Percentiles rank a stretch among this genome's conserved stretches.
These are phyloP conservation scores for Heliocidaris tuberculata DNA, from an alignment of 35 echinoderm and acorn worm species.

Conservation along the genomic window DNA sequence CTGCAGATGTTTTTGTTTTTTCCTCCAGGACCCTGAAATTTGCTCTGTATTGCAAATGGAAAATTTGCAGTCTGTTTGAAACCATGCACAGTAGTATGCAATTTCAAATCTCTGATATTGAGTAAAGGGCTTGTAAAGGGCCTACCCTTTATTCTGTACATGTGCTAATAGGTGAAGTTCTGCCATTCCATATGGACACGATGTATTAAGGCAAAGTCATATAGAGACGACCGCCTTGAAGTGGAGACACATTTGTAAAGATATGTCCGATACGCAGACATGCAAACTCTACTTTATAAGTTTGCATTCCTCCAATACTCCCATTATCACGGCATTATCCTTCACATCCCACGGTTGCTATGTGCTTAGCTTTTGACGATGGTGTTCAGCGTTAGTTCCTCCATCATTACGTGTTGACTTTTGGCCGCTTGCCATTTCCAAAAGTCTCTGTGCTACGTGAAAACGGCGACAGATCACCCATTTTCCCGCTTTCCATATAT, in stretches of 20 bases:
- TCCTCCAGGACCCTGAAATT: too few relatives aligned
- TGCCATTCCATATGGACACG: not conserved
- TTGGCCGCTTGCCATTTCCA: not conserved
- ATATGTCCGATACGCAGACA: not conserved
- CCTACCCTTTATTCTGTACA: too few relatives aligned
- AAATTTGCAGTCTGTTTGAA: too few relatives aligned
- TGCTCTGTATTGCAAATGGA: too few relatives aligned
- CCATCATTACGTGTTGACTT: not conserved
- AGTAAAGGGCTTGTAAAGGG: too few relatives aligned
- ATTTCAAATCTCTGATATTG: too few relatives aligned
- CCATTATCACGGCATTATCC: not conserved
- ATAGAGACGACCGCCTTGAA: not conserved
- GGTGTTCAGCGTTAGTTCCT: not conserved
- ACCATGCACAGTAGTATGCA: too few relatives aligned
- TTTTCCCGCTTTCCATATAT: not conserved
- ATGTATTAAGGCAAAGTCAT: not conserved
- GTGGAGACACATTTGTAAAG: slow-evolving; percentile 3
- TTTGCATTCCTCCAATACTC: not conserved
- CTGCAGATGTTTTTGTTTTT: too few relatives aligned
- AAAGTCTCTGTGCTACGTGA: not conserved
- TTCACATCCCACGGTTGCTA: not conserved
- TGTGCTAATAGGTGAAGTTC: too few relatives aligned
- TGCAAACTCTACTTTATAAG: not conserved
- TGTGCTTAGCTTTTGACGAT: not conserved
- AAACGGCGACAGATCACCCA: not conserved